phyloP scores from a whole-genome alignment of 2,888 invertebrate species.

The Eupithecia inturbata region DNA sequence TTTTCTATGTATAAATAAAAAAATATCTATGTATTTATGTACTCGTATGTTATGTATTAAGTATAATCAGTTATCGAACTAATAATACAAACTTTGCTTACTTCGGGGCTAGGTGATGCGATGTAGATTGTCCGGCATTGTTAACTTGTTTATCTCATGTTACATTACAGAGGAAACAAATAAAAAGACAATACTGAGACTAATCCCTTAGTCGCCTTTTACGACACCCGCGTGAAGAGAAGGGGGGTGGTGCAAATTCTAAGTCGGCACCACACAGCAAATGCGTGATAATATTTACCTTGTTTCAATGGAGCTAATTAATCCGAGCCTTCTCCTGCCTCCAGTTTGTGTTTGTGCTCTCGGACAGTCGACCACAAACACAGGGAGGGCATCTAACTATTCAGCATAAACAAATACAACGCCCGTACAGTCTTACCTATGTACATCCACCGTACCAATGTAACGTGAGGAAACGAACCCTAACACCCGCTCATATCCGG shows the following conservation, averaged over 20 bases:
- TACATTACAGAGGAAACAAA: neutral
- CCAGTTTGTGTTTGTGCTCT: neutral
- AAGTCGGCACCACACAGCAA: too few species aligned
- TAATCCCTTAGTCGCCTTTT: too few species aligned
- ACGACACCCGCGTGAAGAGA: too few species aligned
- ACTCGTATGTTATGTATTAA: too few species aligned
- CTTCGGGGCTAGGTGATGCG: neutral
- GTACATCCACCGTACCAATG: neutral
- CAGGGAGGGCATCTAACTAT: neutral
- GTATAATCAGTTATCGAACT: too few species aligned
- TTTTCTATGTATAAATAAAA: neutral
- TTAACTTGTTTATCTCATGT: neutral
- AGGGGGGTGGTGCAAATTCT: too few species aligned
- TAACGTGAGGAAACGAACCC: constrained; percentile 47
- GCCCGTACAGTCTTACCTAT: neutral
- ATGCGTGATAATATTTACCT: neutral
- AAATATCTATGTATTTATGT: neutral
- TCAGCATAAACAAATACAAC: neutral
- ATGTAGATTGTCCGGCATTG: neutral
- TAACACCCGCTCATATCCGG: constrained; percentile 48
- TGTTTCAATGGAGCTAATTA: neutral
- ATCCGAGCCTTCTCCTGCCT: neutral
- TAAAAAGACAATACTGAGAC: too few species aligned
- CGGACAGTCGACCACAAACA: neutral
- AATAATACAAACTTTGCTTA: neutral